Conservation (phyloP, 2,888 invertebrate species). For the Polietes domitor region DNA sequence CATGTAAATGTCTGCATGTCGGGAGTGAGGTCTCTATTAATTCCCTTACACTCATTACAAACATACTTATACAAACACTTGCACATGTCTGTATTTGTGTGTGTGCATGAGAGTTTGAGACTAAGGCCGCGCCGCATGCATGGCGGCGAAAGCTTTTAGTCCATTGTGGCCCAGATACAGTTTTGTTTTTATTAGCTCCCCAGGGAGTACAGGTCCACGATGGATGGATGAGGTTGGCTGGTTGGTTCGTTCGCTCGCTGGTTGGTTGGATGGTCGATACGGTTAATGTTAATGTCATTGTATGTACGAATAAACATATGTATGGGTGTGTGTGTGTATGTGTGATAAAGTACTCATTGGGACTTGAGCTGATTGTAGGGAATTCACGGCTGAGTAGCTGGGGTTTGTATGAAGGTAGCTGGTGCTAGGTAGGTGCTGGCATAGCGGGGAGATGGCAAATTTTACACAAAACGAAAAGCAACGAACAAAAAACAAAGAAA, state of each 20-base stretch:
- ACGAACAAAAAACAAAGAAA: neutral
- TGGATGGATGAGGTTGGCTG: slow-evolving; percentile 27
- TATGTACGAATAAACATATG: neutral
- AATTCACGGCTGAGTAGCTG: neutral
- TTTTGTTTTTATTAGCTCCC: slow-evolving; percentile 62
- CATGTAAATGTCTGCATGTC: slow-evolving; percentile 4
- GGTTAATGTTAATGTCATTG: slow-evolving; percentile 53
- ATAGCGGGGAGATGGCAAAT: slow-evolving; percentile 1
- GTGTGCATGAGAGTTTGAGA: neutral
- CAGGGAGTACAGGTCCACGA: slow-evolving; percentile 51
- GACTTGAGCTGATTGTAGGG: slow-evolving; percentile 27
- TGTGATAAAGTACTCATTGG: slow-evolving; percentile 33
- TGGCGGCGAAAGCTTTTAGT: slow-evolving; percentile 42
- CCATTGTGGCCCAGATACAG: slow-evolving; percentile 62
- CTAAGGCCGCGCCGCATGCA: slow-evolving; percentile 11
- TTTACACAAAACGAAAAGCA: slow-evolving; percentile 30
- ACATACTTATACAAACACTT: neutral
- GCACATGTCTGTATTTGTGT: neutral
- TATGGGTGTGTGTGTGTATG: neutral
- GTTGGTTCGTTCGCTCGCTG: neutral
- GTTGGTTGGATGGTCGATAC: slow-evolving; percentile 27
- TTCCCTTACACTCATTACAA: slow-evolving; percentile 29
- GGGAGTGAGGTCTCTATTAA: slow-evolving; percentile 47
- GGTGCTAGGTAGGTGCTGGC: neutral
- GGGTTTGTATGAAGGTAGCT: neutral